Percentiles rank a stretch among this genome's conserved stretches.
These are phyloP conservation scores for Barbus barbus DNA, from an alignment of 2,113 vertebrate genomes.

Conservation along the genomic window DNA sequence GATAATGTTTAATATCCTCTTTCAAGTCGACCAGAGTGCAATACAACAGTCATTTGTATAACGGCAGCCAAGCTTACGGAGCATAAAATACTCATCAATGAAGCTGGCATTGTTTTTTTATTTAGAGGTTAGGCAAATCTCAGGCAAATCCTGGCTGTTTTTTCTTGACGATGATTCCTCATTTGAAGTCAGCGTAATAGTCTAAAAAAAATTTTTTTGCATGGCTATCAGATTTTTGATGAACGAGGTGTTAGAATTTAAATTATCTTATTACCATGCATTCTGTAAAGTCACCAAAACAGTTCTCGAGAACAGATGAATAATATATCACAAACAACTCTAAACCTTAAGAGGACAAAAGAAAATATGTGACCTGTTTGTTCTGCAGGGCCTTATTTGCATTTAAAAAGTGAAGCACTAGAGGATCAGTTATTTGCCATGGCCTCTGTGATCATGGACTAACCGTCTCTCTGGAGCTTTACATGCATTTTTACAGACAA, in stretches of 20 bases:
- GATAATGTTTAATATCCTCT: constrained; percentile 55
- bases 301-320: constrained; percentile 44
- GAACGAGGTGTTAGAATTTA: constrained; percentile 40
- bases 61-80: constrained; percentile 61
- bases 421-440: constrained; percentile 44
- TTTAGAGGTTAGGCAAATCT: constrained; percentile 76
- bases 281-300: constrained; percentile 40
- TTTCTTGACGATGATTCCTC: constrained; percentile 70
- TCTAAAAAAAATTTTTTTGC: constrained; percentile 68
- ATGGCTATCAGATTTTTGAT: constrained; percentile 70
- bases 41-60: constrained; percentile 75
- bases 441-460: not conserved
- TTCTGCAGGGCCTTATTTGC: constrained; percentile 84
- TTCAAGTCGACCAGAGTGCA: constrained; percentile 53
- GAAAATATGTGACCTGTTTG: constrained; percentile 69
- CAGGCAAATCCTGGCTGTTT: constrained; percentile 77
- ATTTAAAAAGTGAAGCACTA: constrained; percentile 78
- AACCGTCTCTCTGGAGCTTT: constrained; percentile 19
- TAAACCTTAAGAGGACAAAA: constrained; percentile 32
- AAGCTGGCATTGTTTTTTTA: constrained; percentile 66
- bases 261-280: constrained; percentile 30
- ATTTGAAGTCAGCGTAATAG: constrained; percentile 66
- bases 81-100: constrained; percentile 60
- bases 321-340: constrained; percentile 46
- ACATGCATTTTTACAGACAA: not conserved